Evolutionary conservation across 2,113 vertebrate genomes (phyloP).

Genomic region (Micronycteris hirsuta): DNA sequence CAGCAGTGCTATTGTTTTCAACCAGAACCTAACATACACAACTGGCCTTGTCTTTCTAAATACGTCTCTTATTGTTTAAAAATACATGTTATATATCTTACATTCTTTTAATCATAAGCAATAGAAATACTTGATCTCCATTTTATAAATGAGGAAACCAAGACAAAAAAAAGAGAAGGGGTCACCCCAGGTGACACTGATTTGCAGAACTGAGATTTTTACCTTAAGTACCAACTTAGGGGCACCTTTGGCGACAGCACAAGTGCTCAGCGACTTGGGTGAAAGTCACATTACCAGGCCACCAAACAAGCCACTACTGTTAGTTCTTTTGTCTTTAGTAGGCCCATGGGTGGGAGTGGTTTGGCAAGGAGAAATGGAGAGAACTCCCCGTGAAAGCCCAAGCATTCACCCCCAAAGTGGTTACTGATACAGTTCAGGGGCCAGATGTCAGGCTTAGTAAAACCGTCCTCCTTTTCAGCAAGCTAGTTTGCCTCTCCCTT

Average conservation of each 20-base stretch:
- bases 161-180: background rate
- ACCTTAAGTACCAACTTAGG: background rate
- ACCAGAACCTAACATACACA: background rate
- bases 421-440: background rate
- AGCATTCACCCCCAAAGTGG: background rate
- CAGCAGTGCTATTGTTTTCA: background rate
- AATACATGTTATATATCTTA: background rate
- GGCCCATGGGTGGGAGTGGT: background rate
- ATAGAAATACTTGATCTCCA: background rate
- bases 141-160: slow-evolving; percentile 22
- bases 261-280: background rate
- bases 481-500: slow-evolving; percentile 43
- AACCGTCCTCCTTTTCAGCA: slow-evolving; percentile 17
- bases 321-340: background rate
- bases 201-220: slow-evolving; percentile 3
- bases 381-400: background rate
- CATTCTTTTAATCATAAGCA: background rate
- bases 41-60: background rate
- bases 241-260: background rate
- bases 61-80: background rate
- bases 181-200: background rate
- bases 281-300: slow-evolving; percentile 7
- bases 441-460: slow-evolving; percentile 38
- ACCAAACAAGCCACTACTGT: background rate
- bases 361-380: background rate